phyloP scores from a whole-genome alignment of 1,140 invertebrate genomes.

The Calosoma granatense region DNA sequence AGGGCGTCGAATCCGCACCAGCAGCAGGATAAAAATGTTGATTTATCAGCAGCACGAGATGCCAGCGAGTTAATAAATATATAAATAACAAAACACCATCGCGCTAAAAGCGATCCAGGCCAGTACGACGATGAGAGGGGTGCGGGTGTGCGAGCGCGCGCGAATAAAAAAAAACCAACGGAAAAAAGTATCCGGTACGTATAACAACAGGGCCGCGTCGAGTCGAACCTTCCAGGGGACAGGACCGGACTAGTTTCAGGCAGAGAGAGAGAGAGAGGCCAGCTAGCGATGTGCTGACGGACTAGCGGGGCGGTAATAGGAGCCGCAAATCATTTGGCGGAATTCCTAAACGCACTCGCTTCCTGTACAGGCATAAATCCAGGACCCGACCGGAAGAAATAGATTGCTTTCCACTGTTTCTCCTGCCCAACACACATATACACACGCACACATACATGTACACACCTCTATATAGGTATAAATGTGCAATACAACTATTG shows the following conservation, averaged over 20 bases:
- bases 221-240: too few species aligned
- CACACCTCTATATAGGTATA: too few species aligned
- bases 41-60: background rate
- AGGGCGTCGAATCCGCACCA: background rate
- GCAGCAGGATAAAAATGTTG: background rate
- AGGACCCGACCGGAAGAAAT: background rate
- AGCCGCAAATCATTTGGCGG: background rate
- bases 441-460: too few species aligned
- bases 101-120: background rate
- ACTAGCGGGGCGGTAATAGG: background rate
- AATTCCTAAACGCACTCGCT: background rate
- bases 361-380: background rate
- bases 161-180: background rate
- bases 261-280: too few species aligned
- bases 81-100: background rate
- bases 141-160: background rate
- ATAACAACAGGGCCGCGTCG: too few species aligned
- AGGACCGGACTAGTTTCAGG: background rate
- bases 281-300: background rate
- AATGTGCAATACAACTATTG: too few species aligned
- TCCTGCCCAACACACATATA: background rate
- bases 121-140: background rate
- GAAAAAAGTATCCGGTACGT: background rate
- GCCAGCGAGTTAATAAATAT: background rate
- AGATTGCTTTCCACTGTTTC: background rate